Conservation (phyloP, 2,888 invertebrate species). For the Drosophila niveifrons region DNA sequence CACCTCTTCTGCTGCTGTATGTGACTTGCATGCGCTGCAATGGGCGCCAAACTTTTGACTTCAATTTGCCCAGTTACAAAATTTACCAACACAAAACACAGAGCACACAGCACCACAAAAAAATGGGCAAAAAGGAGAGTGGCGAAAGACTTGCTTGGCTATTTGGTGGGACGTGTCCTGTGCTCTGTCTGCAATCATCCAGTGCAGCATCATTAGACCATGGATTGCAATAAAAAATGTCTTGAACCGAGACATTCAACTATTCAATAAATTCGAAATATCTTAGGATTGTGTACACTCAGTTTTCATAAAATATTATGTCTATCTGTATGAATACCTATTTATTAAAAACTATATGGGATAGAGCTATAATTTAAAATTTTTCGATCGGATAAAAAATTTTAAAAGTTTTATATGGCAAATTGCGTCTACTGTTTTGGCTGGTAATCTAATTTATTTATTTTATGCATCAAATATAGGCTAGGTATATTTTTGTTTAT, state of each 20-base stretch:
- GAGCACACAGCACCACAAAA: conserved; percentile 18
- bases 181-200: conserved; percentile 42
- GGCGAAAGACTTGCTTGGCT: conserved; percentile 63
- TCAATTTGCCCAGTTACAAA: conserved; percentile 71
- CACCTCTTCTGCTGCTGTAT: conserved; percentile 44
- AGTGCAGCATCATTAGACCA: conserved; percentile 38
- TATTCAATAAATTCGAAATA: background rate
- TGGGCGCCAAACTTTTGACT: conserved; percentile 73
- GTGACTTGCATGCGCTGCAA: conserved; percentile 72
- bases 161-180: conserved; percentile 57
- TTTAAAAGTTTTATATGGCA: no score
- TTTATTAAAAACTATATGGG: no score
- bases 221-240: background rate
- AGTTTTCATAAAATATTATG: background rate
- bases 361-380: no score
- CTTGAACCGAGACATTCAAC: background rate
- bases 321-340: no score
- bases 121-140: conserved; percentile 47
- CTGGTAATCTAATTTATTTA: no score
- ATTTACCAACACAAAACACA: conserved; percentile 30
- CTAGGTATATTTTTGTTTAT: no score
- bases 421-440: no score
- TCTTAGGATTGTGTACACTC: background rate
- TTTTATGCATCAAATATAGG: no score
- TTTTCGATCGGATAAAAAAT: no score